These are phyloP conservation scores for Chirona hameri DNA, from an alignment of 2,888 invertebrate species.

Conservation along the genomic window DNA sequence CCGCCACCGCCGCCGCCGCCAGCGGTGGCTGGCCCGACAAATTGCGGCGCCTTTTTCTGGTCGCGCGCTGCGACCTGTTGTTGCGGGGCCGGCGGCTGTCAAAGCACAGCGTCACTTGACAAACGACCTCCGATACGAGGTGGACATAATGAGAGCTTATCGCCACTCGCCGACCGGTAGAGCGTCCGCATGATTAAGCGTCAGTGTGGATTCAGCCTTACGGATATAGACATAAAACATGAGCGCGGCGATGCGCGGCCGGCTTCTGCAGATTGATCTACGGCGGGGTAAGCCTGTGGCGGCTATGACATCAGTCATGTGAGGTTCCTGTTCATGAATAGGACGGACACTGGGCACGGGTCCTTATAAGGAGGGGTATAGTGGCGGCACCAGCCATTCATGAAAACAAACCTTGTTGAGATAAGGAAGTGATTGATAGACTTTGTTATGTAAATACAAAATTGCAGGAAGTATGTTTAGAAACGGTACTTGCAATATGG, in stretches of 20 bases:
- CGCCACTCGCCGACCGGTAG: not conserved
- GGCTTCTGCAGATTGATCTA: not conserved
- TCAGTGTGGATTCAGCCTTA: not conserved
- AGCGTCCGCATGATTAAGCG: slow-evolving; percentile 1
- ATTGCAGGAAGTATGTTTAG: too few species aligned
- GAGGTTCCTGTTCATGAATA: too few species aligned
- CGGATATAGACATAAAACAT: not conserved
- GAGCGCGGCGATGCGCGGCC: not conserved
- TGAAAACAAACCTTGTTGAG: too few species aligned
- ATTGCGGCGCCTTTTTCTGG: slow-evolving; percentile 6
- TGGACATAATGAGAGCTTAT: slow-evolving; percentile 13
- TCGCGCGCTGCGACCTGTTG: not conserved
- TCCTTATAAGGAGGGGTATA: too few species aligned
- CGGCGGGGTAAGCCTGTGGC: not conserved
- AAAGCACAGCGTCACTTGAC: not conserved
- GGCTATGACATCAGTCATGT: too few species aligned
- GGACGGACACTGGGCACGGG: too few species aligned
- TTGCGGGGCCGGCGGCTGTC: not conserved
- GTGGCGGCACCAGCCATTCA: too few species aligned
- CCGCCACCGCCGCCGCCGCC: not conserved
- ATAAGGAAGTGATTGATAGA: too few species aligned
- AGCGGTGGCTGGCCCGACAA: not conserved
- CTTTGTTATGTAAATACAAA: too few species aligned
- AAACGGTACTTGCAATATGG: too few species aligned
- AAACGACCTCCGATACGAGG: not conserved